A percentile compares a stretch with the other conserved stretches of the same genome.
These are phyloP conservation scores for Odocoileus hemionus DNA, from an alignment of 2,113 vertebrate species.

Conservation along the genomic window DNA sequence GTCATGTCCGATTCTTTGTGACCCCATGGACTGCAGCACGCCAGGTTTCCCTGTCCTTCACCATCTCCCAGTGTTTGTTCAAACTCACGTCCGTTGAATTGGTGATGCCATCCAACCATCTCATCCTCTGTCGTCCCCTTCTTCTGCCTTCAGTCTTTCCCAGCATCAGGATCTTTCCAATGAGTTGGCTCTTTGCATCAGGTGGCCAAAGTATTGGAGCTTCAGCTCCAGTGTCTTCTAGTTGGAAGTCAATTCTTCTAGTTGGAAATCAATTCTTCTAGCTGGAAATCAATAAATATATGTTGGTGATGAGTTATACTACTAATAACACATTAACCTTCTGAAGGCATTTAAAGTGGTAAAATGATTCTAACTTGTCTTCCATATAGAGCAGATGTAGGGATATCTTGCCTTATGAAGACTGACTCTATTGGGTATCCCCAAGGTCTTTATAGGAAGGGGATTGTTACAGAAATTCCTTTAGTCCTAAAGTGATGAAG, in stretches of 20 bases:
- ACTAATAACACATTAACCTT: background rate
- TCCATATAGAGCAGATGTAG: background rate
- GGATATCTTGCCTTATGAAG: background rate
- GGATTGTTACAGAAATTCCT: background rate
- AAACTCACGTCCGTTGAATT: background rate
- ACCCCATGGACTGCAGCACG: background rate
- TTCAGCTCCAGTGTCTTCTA: background rate
- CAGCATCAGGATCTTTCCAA: background rate
- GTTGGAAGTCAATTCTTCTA: background rate
- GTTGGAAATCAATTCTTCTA: background rate
- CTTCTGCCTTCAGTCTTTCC: background rate
- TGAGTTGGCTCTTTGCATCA: background rate
- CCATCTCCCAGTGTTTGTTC: background rate
- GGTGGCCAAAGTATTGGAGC: background rate
- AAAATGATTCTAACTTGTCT: background rate
- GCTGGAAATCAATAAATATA: background rate
- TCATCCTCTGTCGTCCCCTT: background rate
- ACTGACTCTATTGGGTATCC: background rate
- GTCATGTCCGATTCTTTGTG: background rate
- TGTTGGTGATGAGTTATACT: background rate
- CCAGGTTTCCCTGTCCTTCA: background rate
- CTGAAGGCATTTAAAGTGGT: background rate
- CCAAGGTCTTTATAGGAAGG: background rate
- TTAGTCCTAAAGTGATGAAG: background rate
- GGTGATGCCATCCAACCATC: background rate